Evolutionary conservation across 1,140 invertebrate genomes (phyloP).

Genomic region (Vanessa atalanta): DNA sequence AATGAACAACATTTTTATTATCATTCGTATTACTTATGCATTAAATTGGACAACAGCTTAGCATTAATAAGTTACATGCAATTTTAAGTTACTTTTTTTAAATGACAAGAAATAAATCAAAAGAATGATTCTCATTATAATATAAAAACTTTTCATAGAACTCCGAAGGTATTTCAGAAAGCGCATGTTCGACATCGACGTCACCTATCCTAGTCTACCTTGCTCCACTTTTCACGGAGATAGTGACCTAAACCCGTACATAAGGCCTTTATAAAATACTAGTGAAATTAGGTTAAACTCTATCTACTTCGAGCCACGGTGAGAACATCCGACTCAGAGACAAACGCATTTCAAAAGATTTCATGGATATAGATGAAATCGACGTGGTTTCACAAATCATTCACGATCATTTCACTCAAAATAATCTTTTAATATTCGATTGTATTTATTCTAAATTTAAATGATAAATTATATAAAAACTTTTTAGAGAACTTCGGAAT

Average conservation of each 20-base stretch:
- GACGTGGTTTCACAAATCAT: not conserved
- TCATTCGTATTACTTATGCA: no score
- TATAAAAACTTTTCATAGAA: not conserved
- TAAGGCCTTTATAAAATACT: conserved; percentile 34
- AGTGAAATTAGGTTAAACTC: conserved; percentile 38
- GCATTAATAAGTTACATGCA: no score
- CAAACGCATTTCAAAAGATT: conserved; percentile 36
- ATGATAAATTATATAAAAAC: no score
- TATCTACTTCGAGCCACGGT: conserved; percentile 24
- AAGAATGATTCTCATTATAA: not conserved
- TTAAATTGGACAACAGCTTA: no score
- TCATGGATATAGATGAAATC: conserved; percentile 12
- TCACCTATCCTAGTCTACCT: conserved; percentile 28
- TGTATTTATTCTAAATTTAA: no score
- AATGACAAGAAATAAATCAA: no score
- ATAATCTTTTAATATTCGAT: no score
- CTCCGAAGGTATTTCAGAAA: conserved; percentile 15
- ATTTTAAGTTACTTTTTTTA: no score
- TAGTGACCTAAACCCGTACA: conserved; percentile 35
- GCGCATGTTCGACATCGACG: conserved; percentile 24
- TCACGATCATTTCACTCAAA: not conserved
- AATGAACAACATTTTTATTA: no score
- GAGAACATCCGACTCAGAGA: conserved; percentile 34
- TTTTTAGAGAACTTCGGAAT: no score
- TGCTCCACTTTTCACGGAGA: conserved; percentile 34